Base-by-base conservation (phyloP, 2,113 vertebrate genomes). In the Craseonycteris thonglongyai region DNA sequence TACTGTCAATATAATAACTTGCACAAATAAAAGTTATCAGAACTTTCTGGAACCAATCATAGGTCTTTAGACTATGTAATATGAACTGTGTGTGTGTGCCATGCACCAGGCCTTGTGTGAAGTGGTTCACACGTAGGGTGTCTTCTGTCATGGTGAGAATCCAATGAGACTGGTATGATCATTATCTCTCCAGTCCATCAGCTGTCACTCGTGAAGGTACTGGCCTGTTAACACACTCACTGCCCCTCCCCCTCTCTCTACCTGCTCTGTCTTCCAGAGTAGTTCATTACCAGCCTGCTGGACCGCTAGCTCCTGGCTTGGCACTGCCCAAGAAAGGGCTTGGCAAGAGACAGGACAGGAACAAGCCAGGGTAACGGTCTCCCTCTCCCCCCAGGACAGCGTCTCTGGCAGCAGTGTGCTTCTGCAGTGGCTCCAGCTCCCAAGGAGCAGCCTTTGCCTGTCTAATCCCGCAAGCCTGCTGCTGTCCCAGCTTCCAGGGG, bases 111-210 rank as follows among this genome's bases (percentile, higher is more conserved):
- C 21, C 14, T n/a, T 2, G 1, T 54, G 54, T 12, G n/a, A 68
- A 85, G 5, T 56, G 54, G 26, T 40, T 81, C 33, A 72, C 24
- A 15, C 3, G 21, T 7, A 24, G 0, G 2, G 2, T 15, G 24
- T 45, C 30, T 10, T 71, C 26, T 13, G 19, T 30, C 35, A 7
- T 13, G 16, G 13, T 22, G 42, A n/a, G 6, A 75, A 7, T 19
- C 40, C 58, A 7, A 2, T 1, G 24, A 51, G 2, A 21, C 22
- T 9, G 42, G 30, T 4, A 1, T 4, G 26, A 12, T 21, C 42
- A 7, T 42, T n/a, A 21, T 33, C 26, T 63, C 26, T 93, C 11
- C n/a, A 18, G 6, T 35, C 74, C 59, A 1, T 59, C 13, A 58
- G 6, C 40, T 49, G n/a, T 22, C 30, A 26, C 30, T 45, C 8